These are phyloP conservation scores for Pseudococcus viburni DNA, from an alignment of 2,888 invertebrate species.

Conservation along the genomic window DNA sequence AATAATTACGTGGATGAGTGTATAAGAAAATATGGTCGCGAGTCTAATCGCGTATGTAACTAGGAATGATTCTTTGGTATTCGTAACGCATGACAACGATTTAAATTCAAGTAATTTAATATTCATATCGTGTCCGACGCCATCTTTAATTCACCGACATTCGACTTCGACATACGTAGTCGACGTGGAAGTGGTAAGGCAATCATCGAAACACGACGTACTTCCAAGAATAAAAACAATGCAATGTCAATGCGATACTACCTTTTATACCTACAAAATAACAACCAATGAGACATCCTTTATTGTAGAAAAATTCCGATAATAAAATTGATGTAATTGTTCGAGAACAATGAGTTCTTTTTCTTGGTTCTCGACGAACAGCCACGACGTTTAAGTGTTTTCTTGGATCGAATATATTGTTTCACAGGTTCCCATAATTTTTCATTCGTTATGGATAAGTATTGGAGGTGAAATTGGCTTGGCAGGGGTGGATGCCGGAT, in stretches of 20 bases:
- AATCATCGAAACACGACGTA: background rate
- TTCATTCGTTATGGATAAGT: slow-evolving; percentile 16
- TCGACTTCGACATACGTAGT: background rate
- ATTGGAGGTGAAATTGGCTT: background rate
- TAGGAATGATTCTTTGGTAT: slow-evolving; percentile 1
- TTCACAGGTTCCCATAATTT: slow-evolving; percentile 17
- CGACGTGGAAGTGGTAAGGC: background rate
- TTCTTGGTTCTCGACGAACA: background rate
- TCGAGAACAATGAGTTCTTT: slow-evolving; percentile 32
- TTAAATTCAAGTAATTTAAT: slow-evolving; percentile 50
- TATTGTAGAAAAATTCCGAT: slow-evolving; percentile 13
- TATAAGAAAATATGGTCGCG: slow-evolving; percentile 39
- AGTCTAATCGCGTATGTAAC: slow-evolving; percentile 21
- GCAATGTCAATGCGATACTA: slow-evolving; percentile 27
- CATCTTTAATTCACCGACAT: slow-evolving; percentile 34
- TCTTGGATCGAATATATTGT: slow-evolving; percentile 16
- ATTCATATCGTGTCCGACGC: slow-evolving; percentile 45
- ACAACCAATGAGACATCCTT: background rate
- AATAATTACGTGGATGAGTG: background rate
- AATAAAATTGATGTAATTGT: background rate
- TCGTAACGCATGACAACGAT: slow-evolving; percentile 55
- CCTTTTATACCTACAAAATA: background rate
- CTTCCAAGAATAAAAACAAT: slow-evolving; percentile 31
- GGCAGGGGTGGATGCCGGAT: background rate
- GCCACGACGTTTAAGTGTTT: background rate